Evolutionary conservation across 2,888 invertebrate species (phyloP), one percentile per base, ranked within the genome.

Genomic region (Ophraella communa): DNA sequence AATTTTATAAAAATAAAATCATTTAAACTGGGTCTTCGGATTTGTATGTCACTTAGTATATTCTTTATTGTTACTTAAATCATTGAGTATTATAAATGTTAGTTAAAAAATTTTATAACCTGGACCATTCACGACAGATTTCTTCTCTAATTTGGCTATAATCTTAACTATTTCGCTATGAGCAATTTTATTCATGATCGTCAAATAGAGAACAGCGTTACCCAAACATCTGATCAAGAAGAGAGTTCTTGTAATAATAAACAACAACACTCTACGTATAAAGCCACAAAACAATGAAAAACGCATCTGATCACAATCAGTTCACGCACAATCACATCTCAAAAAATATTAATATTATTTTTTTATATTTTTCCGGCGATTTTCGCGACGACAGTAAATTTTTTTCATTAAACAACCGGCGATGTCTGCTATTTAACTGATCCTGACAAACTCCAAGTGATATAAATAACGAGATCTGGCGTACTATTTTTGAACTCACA

Each of bases 101-200:
- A 30, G 11, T 10, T 17, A 14, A 8, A 39, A 52, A 52, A 63
- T 49, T 49, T 56, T 54, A 55, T 62, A 65, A 69, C 70, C 70
- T 70, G 62, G 62, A 33, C 59, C 35, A 24, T 66, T 51, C 14
- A 47, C 35, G 7, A 59, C 30, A 11, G 66, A 51, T 49, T 70
- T 70, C 56, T 70, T 70, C 54, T 70, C 70, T 18, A 70, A 56
- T 54, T 62, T 66, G 17, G 68, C 66, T 10, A 70, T 70, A 63
- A 70, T 70, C 59, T 65, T 68, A 54, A 70, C 68, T 58, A 70
- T 70, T 54, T 68, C 66, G n/a, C 68, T 60, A 55, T 70, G 68
- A 24, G 68, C 47, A 47, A 70, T 55, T 20, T 52, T 62, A 66
- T 70, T 67, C 70, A 70, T 70, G 54, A 66, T 69, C 45, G 53